Evolutionary conservation across 2,888 invertebrate genomes (phyloP), one percentile per base, ranked within the genome.

Genomic region (Euspilapteryx auroguttella): DNA sequence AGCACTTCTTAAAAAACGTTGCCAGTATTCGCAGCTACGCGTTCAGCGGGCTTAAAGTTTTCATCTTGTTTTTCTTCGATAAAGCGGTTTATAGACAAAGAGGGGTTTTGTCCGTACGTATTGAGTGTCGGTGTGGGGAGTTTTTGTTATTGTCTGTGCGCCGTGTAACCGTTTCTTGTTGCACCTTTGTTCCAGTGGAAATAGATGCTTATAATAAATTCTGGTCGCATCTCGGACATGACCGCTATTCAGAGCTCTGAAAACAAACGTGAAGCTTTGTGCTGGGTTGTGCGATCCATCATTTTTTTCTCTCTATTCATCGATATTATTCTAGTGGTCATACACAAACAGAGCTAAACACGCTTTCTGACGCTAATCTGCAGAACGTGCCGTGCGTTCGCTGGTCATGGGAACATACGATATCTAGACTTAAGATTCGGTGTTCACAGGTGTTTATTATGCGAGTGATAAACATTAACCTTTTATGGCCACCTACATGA

Each of bases 401-500:
- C 71, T 15, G 27, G n/a, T 53, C 63, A 68, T 71, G 71, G 68
- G 71, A 71, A 71, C 11, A 22, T 13, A 13, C 10, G 8, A 14
- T 7, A 4, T 27, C 21, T 13, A 10, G 21, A 14, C 14, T 10
- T 28, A n/a, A 11, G 27, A 12, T 37, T 40, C 41, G n/a, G n/a
- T n/a, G n/a, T n/a, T n/a, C 34, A 25, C 9, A 15, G 20, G 14
- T 21, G 5, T 29, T 22, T 29, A 22, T 12, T 21, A 24, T 17
- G 14, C 12, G 8, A 11, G 27, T 29, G 11, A 23, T 25, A 29
- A 59, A 59, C 64, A 69, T 71, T 68, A 66, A 64, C 69, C 69
- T 71, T 69, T 68, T 71, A 71, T 56, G 69, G 71, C 66, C 64
- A 63, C 71, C 69, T 69, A 71, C 71, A 62, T 61, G 54, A 55